Evolutionary conservation across 2,888 invertebrate genomes (phyloP), one percentile per base, ranked within the genome.

Genomic region (Pemphredon lugubris): DNA sequence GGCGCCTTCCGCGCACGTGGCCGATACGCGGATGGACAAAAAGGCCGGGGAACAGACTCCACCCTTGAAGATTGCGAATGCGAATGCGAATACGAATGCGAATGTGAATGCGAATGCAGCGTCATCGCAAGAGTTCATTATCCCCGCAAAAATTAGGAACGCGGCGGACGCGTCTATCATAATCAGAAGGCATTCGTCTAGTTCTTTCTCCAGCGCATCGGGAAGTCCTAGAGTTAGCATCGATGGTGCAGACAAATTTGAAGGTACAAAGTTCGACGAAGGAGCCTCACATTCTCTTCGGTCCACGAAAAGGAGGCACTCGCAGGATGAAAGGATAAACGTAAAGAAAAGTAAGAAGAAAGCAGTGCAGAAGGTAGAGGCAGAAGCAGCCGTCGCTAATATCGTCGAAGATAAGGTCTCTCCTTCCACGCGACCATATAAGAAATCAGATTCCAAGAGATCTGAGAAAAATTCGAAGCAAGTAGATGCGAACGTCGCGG

Each of bases 111-210:
- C 82, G 9, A 66, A 73, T 6, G 44, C 74, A 11, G 67, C 82
- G 2, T 61, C 85, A 1, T 70, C 84, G 1, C 78, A 80, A 9
- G 85, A 88, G 14, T 87, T 89, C 61, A 80, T 87, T n/a, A 82
- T 82, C 45, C 86, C 88, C 0, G 84, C 88, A 1, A 89, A 86
- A 63, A 86, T 88, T 26, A 81, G 85, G 13, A 88, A 90, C 37
- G 87, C 93, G 82, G 94, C 94, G 0, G 96, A 96, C 86, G 94
- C 94, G 57, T 95, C 96, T 0, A 93, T 95, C 83, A 96, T 96
- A 63, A 94, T 96, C 82, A 91, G 96, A 37, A 91, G 96, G 14
- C 95, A 96, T 84, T 96, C 96, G 1, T 96, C 96, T 45, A 96
- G 95, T 87, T 95, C 95, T 0, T 95, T 95, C 86, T 95, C 95